phyloP scores from a whole-genome alignment of 37 sponge, comb jelly and placozoan genomes.

The Chondrosia reniformis region DNA sequence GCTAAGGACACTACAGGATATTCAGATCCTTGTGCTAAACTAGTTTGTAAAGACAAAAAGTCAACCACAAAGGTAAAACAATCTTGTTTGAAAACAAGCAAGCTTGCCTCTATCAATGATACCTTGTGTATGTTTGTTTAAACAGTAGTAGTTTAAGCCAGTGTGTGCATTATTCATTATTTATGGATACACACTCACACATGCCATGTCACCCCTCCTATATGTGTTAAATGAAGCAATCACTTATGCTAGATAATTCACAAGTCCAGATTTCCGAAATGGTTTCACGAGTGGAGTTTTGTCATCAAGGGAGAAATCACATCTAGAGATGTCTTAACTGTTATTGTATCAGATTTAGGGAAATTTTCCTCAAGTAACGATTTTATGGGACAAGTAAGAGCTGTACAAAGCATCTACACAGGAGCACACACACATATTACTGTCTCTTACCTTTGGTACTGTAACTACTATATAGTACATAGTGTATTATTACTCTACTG shows the following conservation, averaged over 20 bases:
- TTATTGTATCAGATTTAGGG: conserved; percentile 59
- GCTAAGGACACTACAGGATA: conserved; percentile 58
- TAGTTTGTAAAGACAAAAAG: conserved; percentile 45
- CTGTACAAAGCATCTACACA: background rate
- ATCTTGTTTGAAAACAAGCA: too few relatives aligned
- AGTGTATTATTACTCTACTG: background rate
- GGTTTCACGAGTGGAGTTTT: conserved; percentile 66
- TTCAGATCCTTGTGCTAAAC: conserved; percentile 65
- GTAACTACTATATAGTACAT: too few relatives aligned
- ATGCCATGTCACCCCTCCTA: background rate
- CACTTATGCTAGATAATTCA: conserved; percentile 40
- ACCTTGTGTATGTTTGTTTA: too few relatives aligned
- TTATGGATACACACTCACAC: too few relatives aligned
- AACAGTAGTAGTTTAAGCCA: too few relatives aligned
- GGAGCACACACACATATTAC: background rate
- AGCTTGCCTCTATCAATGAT: too few relatives aligned
- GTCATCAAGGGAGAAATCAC: conserved; percentile 11
- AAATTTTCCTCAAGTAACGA: conserved; percentile 55
- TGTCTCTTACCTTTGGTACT: too few relatives aligned
- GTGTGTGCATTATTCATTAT: too few relatives aligned
- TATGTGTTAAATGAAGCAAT: background rate
- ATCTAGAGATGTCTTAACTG: background rate
- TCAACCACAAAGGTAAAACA: conserved; percentile 48
- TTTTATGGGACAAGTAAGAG: conserved; percentile 77
- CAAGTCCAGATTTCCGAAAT: conserved; percentile 78